Evolutionary conservation across 2,797 vertebrate species (phyloP).

Genomic region (Poeciliopsis paucimaculata): DNA sequence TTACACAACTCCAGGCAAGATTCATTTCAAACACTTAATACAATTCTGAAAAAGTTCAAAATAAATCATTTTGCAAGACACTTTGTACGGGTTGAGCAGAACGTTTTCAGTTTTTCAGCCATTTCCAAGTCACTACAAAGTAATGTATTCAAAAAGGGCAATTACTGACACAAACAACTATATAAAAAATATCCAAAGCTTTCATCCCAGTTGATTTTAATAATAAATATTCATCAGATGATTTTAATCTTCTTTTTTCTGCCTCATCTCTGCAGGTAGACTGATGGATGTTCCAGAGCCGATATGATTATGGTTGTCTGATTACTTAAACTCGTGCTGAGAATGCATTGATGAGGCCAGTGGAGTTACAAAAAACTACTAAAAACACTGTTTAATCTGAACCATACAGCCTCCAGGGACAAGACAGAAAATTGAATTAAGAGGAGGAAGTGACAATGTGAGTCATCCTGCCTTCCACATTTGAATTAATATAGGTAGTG

Average conservation of each 20-base stretch:
- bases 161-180: constrained; percentile 58
- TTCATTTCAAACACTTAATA: neutral
- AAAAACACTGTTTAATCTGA: constrained; percentile 50
- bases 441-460: constrained; percentile 58
- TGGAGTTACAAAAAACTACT: constrained; percentile 31
- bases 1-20: neutral
- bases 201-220: constrained; percentile 29
- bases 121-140: constrained; percentile 21
- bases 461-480: constrained; percentile 55
- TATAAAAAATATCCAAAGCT: constrained; percentile 43
- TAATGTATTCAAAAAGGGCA: constrained; percentile 64
- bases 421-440: constrained; percentile 66
- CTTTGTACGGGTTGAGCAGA: neutral
- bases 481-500: constrained; percentile 56
- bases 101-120: constrained; percentile 46
- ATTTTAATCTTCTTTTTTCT: constrained; percentile 45
- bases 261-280: constrained; percentile 13
- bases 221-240: constrained; percentile 54
- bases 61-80: neutral
- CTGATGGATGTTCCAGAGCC: constrained; percentile 37
- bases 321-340: constrained; percentile 38
- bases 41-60: neutral
- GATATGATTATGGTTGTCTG: constrained; percentile 18
- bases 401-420: constrained; percentile 42
- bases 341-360: constrained; percentile 52